A percentile compares a stretch with the other conserved stretches of the same genome.
These are phyloP conservation scores for Boleophthalmus pectinirostris DNA, from an alignment of 2,113 vertebrate species.

Conservation along the genomic window DNA sequence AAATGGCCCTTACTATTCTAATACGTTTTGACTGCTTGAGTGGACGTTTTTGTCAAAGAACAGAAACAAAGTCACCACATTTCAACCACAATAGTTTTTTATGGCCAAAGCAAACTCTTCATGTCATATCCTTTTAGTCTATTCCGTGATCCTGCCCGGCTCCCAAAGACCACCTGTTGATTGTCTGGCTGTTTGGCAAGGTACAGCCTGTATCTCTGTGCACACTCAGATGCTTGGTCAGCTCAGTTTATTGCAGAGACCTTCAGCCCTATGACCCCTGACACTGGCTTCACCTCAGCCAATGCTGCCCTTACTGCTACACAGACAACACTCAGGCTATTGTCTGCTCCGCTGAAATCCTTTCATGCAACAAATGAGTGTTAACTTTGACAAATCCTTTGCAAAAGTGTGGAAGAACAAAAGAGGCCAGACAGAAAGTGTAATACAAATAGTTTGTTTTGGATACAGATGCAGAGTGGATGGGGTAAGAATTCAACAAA, in stretches of 20 bases:
- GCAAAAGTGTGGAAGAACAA: conserved; percentile 27
- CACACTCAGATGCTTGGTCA: conserved; percentile 32
- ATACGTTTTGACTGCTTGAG: too few relatives aligned
- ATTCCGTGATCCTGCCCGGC: not conserved
- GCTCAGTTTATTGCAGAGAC: conserved; percentile 38
- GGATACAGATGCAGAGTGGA: too few relatives aligned
- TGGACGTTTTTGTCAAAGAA: too few relatives aligned
- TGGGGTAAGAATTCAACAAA: too few relatives aligned
- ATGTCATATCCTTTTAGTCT: not conserved
- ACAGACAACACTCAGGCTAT: conserved; percentile 32
- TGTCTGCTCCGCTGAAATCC: conserved; percentile 50
- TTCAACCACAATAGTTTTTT: too few relatives aligned
- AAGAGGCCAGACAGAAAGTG: not conserved
- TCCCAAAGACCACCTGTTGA: conserved; percentile 41
- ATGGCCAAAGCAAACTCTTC: too few relatives aligned
- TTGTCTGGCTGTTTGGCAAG: conserved; percentile 11
- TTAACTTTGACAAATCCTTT: conserved; percentile 37
- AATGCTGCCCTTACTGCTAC: conserved; percentile 4
- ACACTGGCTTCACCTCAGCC: conserved; percentile 12
- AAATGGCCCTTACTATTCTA: too few relatives aligned
- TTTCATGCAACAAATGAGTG: conserved; percentile 48
- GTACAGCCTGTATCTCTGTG: conserved; percentile 16
- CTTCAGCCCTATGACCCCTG: conserved; percentile 42
- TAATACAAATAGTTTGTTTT: not conserved
- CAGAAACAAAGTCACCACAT: too few relatives aligned